phyloP scores from a whole-genome alignment of 2,113 vertebrate species.

The Bungarus multicinctus region DNA sequence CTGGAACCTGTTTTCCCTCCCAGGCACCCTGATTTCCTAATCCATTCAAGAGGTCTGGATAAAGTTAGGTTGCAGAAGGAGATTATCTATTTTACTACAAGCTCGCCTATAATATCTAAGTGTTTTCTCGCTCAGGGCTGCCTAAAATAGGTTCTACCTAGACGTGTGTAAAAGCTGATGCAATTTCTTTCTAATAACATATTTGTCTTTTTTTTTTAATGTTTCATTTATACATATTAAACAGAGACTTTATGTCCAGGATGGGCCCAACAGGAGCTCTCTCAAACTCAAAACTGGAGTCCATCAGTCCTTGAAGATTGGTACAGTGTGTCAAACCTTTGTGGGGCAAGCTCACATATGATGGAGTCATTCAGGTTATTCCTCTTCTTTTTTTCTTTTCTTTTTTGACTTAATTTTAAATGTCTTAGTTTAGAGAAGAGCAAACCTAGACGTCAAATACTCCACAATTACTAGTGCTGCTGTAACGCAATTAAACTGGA shows the following conservation, averaged over 20 bases:
- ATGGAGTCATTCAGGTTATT: slow-evolving; percentile 88
- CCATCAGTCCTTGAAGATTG: slow-evolving; percentile 76
- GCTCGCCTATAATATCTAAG: not conserved
- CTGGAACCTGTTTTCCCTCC: not conserved
- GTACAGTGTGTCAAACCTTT: slow-evolving; percentile 83
- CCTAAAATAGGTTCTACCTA: not conserved
- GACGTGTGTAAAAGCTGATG: too few relatives aligned
- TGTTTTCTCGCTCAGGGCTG: not conserved
- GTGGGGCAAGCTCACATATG: slow-evolving; percentile 83
- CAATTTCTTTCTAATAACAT: not conserved
- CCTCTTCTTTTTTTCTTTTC: not conserved
- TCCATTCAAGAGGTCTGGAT: not conserved
- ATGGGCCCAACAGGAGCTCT: slow-evolving; percentile 85
- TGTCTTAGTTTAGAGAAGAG: not conserved
- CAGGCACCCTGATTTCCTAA: not conserved
- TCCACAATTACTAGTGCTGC: not conserved
- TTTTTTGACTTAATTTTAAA: not conserved
- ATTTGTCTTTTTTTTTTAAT: slow-evolving; percentile 2
- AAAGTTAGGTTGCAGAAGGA: not conserved
- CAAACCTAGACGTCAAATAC: too few relatives aligned
- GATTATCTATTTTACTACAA: not conserved
- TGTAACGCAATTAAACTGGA: not conserved
- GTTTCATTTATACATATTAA: slow-evolving; percentile 22
- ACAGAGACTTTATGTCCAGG: slow-evolving; percentile 69
- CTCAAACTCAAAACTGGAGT: slow-evolving; percentile 49